Evolutionary conservation across 2,113 vertebrate genomes (phyloP), one percentile per base, ranked within the genome.

Genomic region (Elgaria multicarinata): DNA sequence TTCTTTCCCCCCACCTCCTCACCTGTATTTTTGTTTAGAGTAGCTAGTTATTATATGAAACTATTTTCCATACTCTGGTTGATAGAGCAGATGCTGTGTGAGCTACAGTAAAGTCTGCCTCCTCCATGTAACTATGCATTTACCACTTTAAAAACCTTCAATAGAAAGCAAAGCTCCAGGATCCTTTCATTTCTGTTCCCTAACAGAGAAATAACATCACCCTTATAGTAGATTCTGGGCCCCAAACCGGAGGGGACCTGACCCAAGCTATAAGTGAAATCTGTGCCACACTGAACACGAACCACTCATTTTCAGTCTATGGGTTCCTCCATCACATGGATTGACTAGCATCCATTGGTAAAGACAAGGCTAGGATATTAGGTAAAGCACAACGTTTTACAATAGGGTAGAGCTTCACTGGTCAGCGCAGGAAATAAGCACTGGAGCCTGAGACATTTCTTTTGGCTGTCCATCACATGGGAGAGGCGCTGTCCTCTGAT

Each of bases 351-450:
- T 97, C 97, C 97, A 95, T 97, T 97, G 93, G 95, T 97, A 97
- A 98, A 97, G 95, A 97, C 97, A 97, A 97, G 97, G 97, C 97
- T 96, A 97, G 96, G 95, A 96, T 97, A 97, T 98, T 96, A 97
- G 97, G 97, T 96, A 97, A 97, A 97, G 97, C 97, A 97, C 96
- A 97, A 98, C 93, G 96, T 97, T 97, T 97, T 97, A 97, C 97
- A 97, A 97, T 96, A 95, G 96, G 95, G 95, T 94, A 94, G 96
- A 96, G 96, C 95, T 95, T 99, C 98, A 99, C 98, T 99, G 99
- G 96, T 99, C 99, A 94, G 99, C 99, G 31, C 99, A 99, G 97
- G 98, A 99, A 97, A 99, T 99, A 96, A 99, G 99, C 94, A 99
- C 98, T 88, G 98, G 98, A 96, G 98, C 98, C 98, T 98, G 98